These are phyloP conservation scores for Holothuria scabra DNA, from an alignment of 53 echinoderm and acorn worm genomes.

Conservation along the genomic window DNA sequence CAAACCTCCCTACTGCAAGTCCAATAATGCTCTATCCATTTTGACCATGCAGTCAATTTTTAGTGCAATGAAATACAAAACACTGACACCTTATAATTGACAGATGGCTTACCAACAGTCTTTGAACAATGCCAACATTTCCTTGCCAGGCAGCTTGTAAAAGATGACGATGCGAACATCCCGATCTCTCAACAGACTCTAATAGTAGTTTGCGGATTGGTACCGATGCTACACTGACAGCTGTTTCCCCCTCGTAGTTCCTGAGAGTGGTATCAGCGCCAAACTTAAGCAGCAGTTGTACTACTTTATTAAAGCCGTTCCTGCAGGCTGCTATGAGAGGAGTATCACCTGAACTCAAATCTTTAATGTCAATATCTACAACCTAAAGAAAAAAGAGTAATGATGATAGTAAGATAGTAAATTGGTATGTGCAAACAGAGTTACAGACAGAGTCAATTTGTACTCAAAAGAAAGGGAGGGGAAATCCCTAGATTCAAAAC, in stretches of 20 bases:
- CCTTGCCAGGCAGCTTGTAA: conserved; percentile 99
- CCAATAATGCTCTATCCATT: too few relatives aligned
- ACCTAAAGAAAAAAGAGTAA: conserved; percentile 53
- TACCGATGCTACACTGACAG: conserved; percentile 67
- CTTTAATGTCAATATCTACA: conserved; percentile 88
- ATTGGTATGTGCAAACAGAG: too few relatives aligned
- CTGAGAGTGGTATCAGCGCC: conserved; percentile 89
- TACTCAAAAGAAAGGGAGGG: too few relatives aligned
- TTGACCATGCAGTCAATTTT: too few relatives aligned
- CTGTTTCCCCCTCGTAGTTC: conserved; percentile 77
- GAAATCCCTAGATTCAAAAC: too few relatives aligned
- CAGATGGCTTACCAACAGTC: conserved; percentile 71
- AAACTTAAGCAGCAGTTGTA: conserved; percentile 85
- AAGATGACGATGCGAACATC: conserved; percentile 82
- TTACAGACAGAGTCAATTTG: too few relatives aligned
- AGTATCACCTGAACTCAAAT: conserved; percentile 81
- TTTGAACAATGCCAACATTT: conserved; percentile 64
- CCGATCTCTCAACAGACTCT: conserved; percentile 78
- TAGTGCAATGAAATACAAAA: neutral
- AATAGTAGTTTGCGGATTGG: conserved; percentile 64
- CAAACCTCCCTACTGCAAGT: too few relatives aligned
- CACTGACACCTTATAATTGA: neutral
- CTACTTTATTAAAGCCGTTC: conserved; percentile 66
- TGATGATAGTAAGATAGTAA: too few relatives aligned
- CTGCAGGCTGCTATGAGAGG: conserved; percentile 81